Evolutionary conservation across 2,797 vertebrate species (phyloP).

Genomic region (Limosa lapponica): DNA sequence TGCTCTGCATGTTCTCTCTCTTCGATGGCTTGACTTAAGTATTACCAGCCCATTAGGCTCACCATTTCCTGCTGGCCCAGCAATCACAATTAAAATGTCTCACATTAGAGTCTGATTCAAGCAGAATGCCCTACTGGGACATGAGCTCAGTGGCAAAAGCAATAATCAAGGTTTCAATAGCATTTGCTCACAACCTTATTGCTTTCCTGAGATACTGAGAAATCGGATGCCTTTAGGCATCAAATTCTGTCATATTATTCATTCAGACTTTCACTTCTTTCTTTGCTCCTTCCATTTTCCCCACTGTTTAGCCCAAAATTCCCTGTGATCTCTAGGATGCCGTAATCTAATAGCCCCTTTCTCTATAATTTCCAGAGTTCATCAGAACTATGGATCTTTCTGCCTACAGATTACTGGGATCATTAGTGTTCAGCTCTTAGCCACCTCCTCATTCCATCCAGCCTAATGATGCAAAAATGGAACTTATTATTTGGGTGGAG

Average conservation of each 20-base stretch:
- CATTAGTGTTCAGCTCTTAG: background rate
- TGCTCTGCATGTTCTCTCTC: background rate
- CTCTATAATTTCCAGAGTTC: background rate
- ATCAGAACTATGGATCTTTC: background rate
- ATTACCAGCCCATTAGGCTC: background rate
- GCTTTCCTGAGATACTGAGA: background rate
- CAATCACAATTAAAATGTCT: background rate
- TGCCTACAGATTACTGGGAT: background rate
- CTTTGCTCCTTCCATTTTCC: background rate
- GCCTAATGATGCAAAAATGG: background rate
- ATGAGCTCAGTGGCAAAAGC: conserved; percentile 13
- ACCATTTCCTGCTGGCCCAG: background rate
- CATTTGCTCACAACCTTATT: background rate
- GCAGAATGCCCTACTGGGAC: background rate
- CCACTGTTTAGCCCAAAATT: background rate
- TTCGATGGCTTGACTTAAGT: background rate
- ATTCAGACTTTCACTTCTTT: background rate
- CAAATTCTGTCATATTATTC: background rate
- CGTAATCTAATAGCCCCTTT: background rate
- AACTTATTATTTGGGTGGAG: conserved; percentile 12
- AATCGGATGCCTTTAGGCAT: background rate
- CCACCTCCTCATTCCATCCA: background rate
- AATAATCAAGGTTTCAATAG: background rate
- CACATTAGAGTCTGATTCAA: background rate
- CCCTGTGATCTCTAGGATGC: background rate